Percentiles rank a stretch among this genome's conserved stretches.
Evolutionary conservation across 2,888 invertebrate genomes (phyloP).

Genomic region (Yponomeuta malinellus): DNA sequence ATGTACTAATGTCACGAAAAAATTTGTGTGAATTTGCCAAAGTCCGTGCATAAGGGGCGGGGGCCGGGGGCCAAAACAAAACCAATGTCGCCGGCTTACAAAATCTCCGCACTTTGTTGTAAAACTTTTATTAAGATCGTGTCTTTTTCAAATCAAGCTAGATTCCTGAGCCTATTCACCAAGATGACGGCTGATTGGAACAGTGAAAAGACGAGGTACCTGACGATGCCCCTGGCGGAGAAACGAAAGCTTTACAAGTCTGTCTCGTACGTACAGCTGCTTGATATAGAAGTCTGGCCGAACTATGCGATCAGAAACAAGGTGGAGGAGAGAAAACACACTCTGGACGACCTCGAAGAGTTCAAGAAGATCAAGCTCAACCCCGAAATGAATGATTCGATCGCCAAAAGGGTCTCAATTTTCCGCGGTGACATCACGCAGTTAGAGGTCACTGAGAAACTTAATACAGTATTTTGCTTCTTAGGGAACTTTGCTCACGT

Average conservation of each 20-base stretch:
- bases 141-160: conserved; percentile 17
- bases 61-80: no score
- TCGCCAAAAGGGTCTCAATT: conserved; percentile 79
- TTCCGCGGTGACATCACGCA: conserved; percentile 89
- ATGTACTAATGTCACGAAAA: neutral
- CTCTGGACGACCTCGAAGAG: conserved; percentile 47
- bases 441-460: conserved; percentile 74
- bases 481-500: no score
- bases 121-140: conserved; percentile 22
- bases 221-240: conserved; percentile 67
- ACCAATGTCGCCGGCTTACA: conserved; percentile 25
- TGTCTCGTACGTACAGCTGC: conserved; percentile 49
- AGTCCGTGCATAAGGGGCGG: conserved; percentile 21
- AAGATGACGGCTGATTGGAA: conserved; percentile 61
- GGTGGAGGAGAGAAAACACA: conserved; percentile 51
- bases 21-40: conserved; percentile 1
- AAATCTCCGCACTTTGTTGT: conserved; percentile 22
- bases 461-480: neutral
- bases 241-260: conserved; percentile 70
- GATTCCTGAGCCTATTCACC: conserved; percentile 33
- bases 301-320: conserved; percentile 58
- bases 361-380: conserved; percentile 49
- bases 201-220: conserved; percentile 68
- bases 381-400: conserved; percentile 44
- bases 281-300: conserved; percentile 75